Evolutionary conservation across 2,113 vertebrate genomes (phyloP).

Genomic region (Eudyptes chrysolophus): DNA sequence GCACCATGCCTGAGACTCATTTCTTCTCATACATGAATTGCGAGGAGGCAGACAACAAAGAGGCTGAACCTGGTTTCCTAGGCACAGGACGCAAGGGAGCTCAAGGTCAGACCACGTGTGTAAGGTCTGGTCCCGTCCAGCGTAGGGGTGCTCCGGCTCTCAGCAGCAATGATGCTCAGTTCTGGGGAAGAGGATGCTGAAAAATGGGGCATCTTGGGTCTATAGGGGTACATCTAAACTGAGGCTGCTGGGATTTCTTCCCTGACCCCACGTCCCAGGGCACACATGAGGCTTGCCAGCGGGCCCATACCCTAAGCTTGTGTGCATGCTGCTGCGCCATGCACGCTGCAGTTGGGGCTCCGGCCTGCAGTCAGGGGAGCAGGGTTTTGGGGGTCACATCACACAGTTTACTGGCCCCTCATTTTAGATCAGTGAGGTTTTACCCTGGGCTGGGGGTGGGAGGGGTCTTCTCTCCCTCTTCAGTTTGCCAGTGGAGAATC

Average conservation of each 20-base stretch:
- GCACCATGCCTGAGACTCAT: not conserved
- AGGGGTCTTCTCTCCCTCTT: not conserved
- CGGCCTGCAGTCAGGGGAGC: not conserved
- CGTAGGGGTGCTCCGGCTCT: not conserved
- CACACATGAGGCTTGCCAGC: not conserved
- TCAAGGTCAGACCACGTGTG: not conserved
- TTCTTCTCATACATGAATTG: not conserved
- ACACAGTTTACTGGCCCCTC: not conserved
- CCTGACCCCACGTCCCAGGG: rapidly evolving
- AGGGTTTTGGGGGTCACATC: not conserved
- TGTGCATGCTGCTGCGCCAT: rapidly evolving
- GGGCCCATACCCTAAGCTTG: rapidly evolving
- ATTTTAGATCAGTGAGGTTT: not conserved
- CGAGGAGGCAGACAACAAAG: not conserved
- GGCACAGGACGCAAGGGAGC: not conserved
- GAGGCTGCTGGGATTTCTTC: not conserved
- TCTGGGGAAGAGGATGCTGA: not conserved
- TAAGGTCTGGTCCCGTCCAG: not conserved
- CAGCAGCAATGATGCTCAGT: not conserved
- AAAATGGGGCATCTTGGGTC: not conserved
- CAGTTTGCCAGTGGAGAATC: not conserved
- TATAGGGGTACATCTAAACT: not conserved
- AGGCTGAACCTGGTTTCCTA: not conserved
- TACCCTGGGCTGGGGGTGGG: not conserved
- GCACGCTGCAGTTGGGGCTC: not conserved